Evolutionary conservation across 2,113 vertebrate genomes (phyloP).

Genomic region (Prunella fulvescens): DNA sequence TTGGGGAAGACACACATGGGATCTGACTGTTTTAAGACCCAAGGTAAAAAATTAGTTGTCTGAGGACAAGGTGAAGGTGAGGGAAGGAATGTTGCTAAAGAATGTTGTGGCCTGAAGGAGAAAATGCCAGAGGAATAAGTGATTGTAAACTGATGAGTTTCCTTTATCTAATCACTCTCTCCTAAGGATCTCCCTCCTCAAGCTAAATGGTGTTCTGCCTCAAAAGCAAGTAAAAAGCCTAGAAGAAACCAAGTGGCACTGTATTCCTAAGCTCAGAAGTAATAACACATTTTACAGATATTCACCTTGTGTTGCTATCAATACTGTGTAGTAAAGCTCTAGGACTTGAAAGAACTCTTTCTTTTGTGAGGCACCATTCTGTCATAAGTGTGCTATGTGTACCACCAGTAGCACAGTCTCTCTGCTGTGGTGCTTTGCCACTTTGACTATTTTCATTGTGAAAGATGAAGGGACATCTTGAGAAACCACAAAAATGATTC

Average conservation of each 20-base stretch:
- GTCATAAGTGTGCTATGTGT: rapidly evolving
- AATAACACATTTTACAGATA: neutral
- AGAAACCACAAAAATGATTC: neutral
- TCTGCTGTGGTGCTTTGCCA: neutral
- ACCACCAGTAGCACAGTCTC: neutral
- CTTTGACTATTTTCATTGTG: neutral
- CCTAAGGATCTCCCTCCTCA: neutral
- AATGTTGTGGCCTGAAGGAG: neutral
- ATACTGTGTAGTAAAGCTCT: neutral
- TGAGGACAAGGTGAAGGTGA: neutral
- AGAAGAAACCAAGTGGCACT: neutral
- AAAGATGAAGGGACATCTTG: neutral
- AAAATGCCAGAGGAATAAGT: neutral
- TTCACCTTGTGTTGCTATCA: neutral
- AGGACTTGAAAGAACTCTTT: neutral
- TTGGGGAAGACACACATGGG: rapidly evolving
- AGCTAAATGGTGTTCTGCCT: neutral
- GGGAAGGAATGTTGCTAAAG: neutral
- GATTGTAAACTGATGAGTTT: neutral
- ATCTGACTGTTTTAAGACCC: neutral
- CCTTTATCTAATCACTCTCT: neutral
- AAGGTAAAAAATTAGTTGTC: neutral
- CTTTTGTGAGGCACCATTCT: neutral
- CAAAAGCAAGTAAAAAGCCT: neutral
- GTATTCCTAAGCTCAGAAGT: neutral